Evolutionary conservation across 2,113 vertebrate genomes (phyloP), one percentile per base, ranked within the genome.

Genomic region (Aythya baeri): DNA sequence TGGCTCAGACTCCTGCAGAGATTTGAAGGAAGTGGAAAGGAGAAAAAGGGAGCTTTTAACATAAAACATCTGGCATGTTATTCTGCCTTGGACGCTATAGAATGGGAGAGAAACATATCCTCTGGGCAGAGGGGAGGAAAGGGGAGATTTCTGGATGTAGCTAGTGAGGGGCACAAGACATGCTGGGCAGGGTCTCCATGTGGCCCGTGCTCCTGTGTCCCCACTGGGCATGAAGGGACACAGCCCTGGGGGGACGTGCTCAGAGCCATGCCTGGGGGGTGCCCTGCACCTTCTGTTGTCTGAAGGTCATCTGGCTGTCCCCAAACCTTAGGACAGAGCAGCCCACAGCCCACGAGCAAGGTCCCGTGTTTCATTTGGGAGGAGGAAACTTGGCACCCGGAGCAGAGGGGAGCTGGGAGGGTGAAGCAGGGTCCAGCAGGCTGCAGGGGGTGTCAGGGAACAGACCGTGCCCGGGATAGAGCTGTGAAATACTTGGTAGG

Each of bases 11-110:
- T 70, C 94, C 91, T 62, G 22, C 25, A 52, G 36, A 29, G 61
- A 79, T 79, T 94, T 89, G 90, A 88, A 92, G 88, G 55, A 88
- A 95, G 62, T 29, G 22, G 88, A 94, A 94, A 88, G 23, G 79
- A 89, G 65, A 31, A 91, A 92, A 95, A 88, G 62, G 70, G 90
- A 93, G 80, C 41, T 78, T 75, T 86, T 94, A 86, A 96, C 92
- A 88, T 49, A 81, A 90, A 96, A 72, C 90, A 95, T 88, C 93
- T 96, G 95, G 82, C 1, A 20, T 46, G 44, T 41, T 88, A 3
- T 74, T 93, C 70, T 79, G 83, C 44, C 41, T 74, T 59, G 50
- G 44, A 73, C 83, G 70, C 31, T 26, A 65, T 22, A 68, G 81
- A 5, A 43, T 17, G 46, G 57, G 77, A 91, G 77, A 81, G 36